Percentiles rank a stretch among this genome's conserved stretches.
Evolutionary conservation across 2,113 vertebrate species (phyloP).

Genomic region (Todiramphus saurophagus): DNA sequence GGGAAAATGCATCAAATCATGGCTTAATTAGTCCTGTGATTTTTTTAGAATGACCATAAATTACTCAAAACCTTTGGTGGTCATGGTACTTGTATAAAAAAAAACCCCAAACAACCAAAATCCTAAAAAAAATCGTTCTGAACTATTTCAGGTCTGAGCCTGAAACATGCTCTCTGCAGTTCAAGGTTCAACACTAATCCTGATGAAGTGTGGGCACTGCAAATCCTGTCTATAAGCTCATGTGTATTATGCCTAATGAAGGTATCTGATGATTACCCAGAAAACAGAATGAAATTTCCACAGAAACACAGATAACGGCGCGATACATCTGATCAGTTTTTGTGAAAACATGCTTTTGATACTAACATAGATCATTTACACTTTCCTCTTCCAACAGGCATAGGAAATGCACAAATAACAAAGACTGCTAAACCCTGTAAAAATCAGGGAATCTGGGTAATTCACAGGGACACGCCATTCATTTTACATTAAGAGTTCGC

Average conservation of each 20-base stretch:
- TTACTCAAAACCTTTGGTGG: neutral
- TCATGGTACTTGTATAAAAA: neutral
- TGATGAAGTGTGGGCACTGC: neutral
- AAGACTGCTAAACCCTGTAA: neutral
- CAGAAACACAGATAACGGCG: neutral
- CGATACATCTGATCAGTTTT: neutral
- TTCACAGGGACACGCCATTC: neutral
- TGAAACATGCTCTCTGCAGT: neutral
- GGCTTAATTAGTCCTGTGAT: slow-evolving; percentile 15
- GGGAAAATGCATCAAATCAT: slow-evolving; percentile 35
- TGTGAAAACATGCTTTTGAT: neutral
- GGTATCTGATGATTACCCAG: neutral
- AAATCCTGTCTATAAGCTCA: neutral
- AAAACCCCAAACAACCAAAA: neutral
- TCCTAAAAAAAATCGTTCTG: neutral
- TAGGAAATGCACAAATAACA: neutral
- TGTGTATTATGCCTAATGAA: neutral
- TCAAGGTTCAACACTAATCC: neutral
- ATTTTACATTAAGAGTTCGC: neutral
- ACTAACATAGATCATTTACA: neutral
- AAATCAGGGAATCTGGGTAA: neutral
- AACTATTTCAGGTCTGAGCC: neutral
- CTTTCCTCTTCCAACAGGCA: neutral
- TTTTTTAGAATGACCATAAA: slow-evolving; percentile 1
- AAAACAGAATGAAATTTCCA: neutral